Base-by-base conservation (phyloP, 1,140 invertebrate species). In the Catajapyx aquilonaris region DNA sequence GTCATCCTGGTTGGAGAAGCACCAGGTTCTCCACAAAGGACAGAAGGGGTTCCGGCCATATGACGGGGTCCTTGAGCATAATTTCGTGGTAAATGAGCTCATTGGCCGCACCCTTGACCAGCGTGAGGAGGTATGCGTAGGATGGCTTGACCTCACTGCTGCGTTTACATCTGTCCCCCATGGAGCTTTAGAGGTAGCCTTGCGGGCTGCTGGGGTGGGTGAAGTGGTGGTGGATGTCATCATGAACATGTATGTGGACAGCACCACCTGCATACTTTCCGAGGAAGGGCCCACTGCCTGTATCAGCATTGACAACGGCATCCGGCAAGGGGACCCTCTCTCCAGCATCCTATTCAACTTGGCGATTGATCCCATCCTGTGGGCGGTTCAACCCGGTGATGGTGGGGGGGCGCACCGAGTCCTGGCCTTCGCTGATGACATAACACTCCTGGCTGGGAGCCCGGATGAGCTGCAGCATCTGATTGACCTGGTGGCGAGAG, bases 261-360 rank as follows among this genome's bases (percentile, higher is more conserved):
- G 31, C 10, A 11, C 37, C 4, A 41, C 40, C n/a, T n/a, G 9
- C 13, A 15, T 35, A n/a, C 18, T n/a, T 2, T 25, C 41, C 1
- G 5, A 18, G 1, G 20, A 33, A 1, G 41, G 38, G 4, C 31
- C 28, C 7, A 41, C 50, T 1, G 38, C 47, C 5, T 39, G 42
- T 2, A 46, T 53, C 21, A 9, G 17, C 5, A 21, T 52, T 5
- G 16, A 25, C 3, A 3, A 48, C 2, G n/a, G n/a, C n/a, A n/a
- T n/a, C n/a, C n/a, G n/a, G n/a, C n/a, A n/a, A n/a, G n/a, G n/a
- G n/a, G n/a, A n/a, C n/a, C n/a, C n/a, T n/a, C n/a, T n/a, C n/a
- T n/a, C n/a, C n/a, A n/a, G n/a, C n/a, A n/a, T n/a, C n/a, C n/a
- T n/a, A n/a, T n/a, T n/a, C n/a, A n/a, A n/a, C n/a, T n/a, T n/a